Evolutionary conservation across 2,113 vertebrate genomes (phyloP), one percentile per base, ranked within the genome.

Genomic region (Forbesichthys papilliferus): DNA sequence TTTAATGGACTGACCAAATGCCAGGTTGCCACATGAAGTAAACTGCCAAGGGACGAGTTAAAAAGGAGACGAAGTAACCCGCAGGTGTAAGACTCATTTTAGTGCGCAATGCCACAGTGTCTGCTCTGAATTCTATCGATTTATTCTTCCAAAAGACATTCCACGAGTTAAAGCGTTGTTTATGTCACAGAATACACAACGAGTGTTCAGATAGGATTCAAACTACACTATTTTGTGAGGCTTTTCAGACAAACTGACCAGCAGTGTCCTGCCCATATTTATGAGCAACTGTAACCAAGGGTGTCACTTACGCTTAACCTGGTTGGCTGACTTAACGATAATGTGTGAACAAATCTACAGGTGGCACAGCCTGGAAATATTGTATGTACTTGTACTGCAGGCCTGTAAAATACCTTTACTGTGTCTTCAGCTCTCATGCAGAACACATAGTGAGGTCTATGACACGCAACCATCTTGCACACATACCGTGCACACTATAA

Each of bases 1-100:
- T 63, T 72, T 73, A 86, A 70, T 84, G 74, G 77, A 86, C 78
- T 81, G 72, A 66, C 67, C 61, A 82, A 68, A 80, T 82, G 36
- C 27, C 1, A 77, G 78, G 75, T 83, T 77, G 77, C 58, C 63
- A 53, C 10, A 16, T 49, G 46, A 55, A 48, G 53, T 51, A 36
- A 68, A 66, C 48, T 34, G 42, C 48, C 14, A 67, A 58, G 33
- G 20, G 2, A 36, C 2, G 27, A 34, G 63, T 33, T 58, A 34
- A 47, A 27, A 64, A 66, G 0, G 14, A n/a, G 55, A 57, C 3
- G 2, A 5, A 27, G 33, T 58, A 36, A 56, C n/a, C 8, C 51
- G 9, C 9, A 52, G 27, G 54, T 71, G 63, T 12, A 57, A 20
- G 69, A 9, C 0, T 9, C 59, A 33, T 5, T 69, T 53, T 64